Evolutionary conservation across 2,888 invertebrate species (phyloP), one percentile per base, ranked within the genome.

Genomic region (Hartigia nigra): DNA sequence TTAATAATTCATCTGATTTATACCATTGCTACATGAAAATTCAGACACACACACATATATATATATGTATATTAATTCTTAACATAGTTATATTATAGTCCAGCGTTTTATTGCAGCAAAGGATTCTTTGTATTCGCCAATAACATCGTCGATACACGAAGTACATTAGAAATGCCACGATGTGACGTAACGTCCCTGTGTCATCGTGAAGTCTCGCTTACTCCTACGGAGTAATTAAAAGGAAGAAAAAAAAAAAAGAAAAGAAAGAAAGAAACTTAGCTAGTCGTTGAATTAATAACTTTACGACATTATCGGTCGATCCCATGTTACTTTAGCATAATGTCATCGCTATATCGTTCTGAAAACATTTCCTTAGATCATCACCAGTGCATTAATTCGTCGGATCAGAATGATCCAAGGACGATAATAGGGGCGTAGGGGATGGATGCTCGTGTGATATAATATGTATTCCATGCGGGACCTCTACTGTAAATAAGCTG

Each of bases 11-110:
- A 55, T 76, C 74, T 77, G 76, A 78, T 84, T 87, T 86, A 83
- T 88, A 87, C 84, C 86, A 87, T 86, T 86, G 78, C 76, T 86
- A 87, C 87, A 88, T 84, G 80, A 86, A 87, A 87, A 78, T 84
- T 82, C 76, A 32, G 23, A 23, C 3, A 77, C 78, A 82, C 77
- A 70, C 39, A 14, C 12, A 37, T 39, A 39, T 14, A 37, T 39
- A 55, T 39, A 39, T 39, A 39, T 39, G 23, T 1, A 39, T 23
- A 55, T 55, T 55, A 55, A 55, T 23, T 55, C 55, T 55, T 14
- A 55, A 23, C 23, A 78, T 77, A 79, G 81, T 82, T 82, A 79
- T 85, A 81, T 81, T 83, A 85, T 82, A 83, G 84, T 85, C 84
- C 86, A 85, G 80, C 75, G 83, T 86, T 75, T 86, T 84, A 84